phyloP scores from a whole-genome alignment of 1,140 invertebrate genomes.

The Cydia splendana region DNA sequence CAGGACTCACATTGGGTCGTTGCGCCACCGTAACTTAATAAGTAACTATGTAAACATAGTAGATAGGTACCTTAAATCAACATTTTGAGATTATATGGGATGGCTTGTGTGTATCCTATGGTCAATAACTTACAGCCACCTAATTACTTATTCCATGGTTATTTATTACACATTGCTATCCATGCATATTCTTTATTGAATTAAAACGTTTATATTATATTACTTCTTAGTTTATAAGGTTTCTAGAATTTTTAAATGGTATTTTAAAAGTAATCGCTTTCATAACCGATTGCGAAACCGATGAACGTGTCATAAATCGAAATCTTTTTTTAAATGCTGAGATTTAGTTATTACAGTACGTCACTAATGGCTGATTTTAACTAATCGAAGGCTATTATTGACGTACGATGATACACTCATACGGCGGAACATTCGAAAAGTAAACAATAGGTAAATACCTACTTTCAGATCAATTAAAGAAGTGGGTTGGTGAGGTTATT shows the following conservation, averaged over 20 bases:
- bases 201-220: too few species aligned
- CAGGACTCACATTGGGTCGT: too few species aligned
- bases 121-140: too few species aligned
- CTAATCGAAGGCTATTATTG: constrained; percentile 2
- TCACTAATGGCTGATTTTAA: background rate
- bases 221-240: background rate
- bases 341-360: background rate
- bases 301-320: background rate
- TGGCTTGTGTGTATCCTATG: too few species aligned
- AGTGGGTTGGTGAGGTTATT: background rate
- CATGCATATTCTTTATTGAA: too few species aligned
- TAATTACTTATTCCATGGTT: too few species aligned
- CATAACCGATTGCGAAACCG: background rate
- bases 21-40: too few species aligned
- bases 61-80: too few species aligned
- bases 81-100: too few species aligned
- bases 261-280: background rate
- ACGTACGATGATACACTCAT: background rate
- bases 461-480: background rate
- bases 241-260: background rate
- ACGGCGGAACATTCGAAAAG: background rate
- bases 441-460: background rate
- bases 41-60: too few species aligned
- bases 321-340: constrained; percentile 1
- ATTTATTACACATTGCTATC: too few species aligned